Base-by-base conservation (phyloP, 2,797 vertebrate species). In the Myripristis murdjan region DNA sequence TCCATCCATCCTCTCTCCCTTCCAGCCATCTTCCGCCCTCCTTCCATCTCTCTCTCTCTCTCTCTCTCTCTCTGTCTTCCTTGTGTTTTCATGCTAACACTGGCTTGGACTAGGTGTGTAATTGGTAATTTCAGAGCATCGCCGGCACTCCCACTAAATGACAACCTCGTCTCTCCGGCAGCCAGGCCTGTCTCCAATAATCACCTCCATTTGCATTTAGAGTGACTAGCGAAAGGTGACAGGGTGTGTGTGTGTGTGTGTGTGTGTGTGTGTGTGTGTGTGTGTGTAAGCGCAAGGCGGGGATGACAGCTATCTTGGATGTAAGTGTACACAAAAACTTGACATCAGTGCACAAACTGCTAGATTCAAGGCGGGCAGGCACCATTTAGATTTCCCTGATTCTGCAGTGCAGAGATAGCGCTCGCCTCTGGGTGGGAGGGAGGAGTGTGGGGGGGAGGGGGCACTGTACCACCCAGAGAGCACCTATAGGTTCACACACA, bases 191-290 rank as follows among this genome's bases (percentile, higher is more conserved):
- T 90, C 88, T 90, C 77, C 76, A 70, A 54, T 80, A 90, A 93
- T 93, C 90, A 89, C 82, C 87, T 67, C 77, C 83, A 95, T 95
- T 95, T 95, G 94, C 95, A 96, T 96, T 95, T 96, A 95, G 93
- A 96, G 94, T 94, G 91, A 95, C 84, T 87, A 37, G 84, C 73
- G 77, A 83, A 84, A 90, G 84, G 86, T 88, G 85, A 80, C 71
- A 70, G 47, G 74, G 20, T 48, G 65, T 47, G 52, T 60, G 60
- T 33, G 43, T 51, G 15, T 28, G 41, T 35, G 51, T 57, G 33
- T 47, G 22, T n/a, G 64, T 2, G 57, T 35, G 58, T 44, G 67
- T 31, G 41, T 43, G 51, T 61, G 33, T 46, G 22, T n/a, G 64
- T 2, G 57, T 35, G 58, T 44, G 67, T 2, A 2, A 10, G 68